Evolutionary conservation across 2,888 invertebrate genomes (phyloP).

Genomic region (Melanargia galathea): DNA sequence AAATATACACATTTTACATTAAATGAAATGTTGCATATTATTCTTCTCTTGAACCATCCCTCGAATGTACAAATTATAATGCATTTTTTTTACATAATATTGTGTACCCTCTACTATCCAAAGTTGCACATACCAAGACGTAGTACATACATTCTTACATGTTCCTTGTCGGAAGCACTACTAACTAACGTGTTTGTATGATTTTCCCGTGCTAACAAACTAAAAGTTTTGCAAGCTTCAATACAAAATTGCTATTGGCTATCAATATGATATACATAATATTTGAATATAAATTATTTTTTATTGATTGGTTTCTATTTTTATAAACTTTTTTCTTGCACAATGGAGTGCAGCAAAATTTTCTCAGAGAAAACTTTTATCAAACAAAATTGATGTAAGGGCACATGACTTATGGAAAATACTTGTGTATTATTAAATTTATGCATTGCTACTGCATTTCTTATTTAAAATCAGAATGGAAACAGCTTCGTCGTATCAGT

Average conservation of each 20-base stretch:
- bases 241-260: slow-evolving; percentile 50
- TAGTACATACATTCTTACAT: slow-evolving; percentile 34
- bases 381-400: slow-evolving; percentile 15
- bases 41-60: slow-evolving; percentile 32
- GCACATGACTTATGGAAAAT: slow-evolving; percentile 1
- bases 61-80: slow-evolving; percentile 19
- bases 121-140: slow-evolving; percentile 22
- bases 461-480: too few species aligned
- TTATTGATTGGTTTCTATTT: slow-evolving; percentile 19
- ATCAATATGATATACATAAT: slow-evolving; percentile 12
- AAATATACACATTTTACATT: slow-evolving; percentile 43
- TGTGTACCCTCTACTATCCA: slow-evolving; percentile 20
- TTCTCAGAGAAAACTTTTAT: not conserved
- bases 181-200: slow-evolving; percentile 44
- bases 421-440: not conserved
- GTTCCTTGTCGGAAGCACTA: slow-evolving; percentile 41
- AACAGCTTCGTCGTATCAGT: too few species aligned
- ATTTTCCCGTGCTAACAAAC: slow-evolving; percentile 63
- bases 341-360: not conserved
- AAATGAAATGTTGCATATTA: slow-evolving; percentile 42
- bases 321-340: slow-evolving; percentile 1
- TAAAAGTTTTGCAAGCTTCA: slow-evolving; percentile 70
- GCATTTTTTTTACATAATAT: too few species aligned
- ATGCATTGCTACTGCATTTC: not conserved
- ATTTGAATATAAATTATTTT: slow-evolving; percentile 10